Base-by-base conservation (phyloP, 2,888 invertebrate species). In the Phortica magna region DNA sequence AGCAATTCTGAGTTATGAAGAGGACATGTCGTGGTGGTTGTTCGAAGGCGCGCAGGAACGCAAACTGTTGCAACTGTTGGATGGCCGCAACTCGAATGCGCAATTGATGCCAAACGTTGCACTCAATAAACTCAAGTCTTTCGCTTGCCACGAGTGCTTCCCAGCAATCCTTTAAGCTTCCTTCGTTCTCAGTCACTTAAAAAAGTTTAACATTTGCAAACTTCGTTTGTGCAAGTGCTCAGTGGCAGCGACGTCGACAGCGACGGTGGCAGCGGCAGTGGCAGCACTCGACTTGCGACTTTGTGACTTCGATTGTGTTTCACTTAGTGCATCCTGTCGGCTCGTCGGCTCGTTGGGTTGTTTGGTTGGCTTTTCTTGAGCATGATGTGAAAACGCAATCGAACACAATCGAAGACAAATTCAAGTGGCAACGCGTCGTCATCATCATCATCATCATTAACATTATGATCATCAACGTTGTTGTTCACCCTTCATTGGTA, bases 121-220 rank as follows among this genome's bases (percentile, higher is more conserved):
- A 70, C 68, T 70, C 48, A 48, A 70, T 70, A 70, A 48, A 61
- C 22, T 61, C 19, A 61, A 61, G 22, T 61, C 22, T n/a, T 61
- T 61, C 22, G 22, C 14, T 9, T 48, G 10, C 31, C 75, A 19
- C 75, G 74, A 65, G 71, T 64, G 71, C 72, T 74, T 41, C 75
- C 68, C 74, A 48, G 73, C 70, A 68, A 22, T 61, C 43, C 74
- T 57, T 19, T 65, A 64, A 73, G 74, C 42, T 61, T 31, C 12
- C 85, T 31, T 39, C 65, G 41, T 39, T 65, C 65, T n/a, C 65
- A 65, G 61, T 17, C 68, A 70, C 68, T 70, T 70, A 43, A 70
- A 10, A 70, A 70, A 43, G 41, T 70, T 70, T 48, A 70, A 70
- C 68, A 70, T 70, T 70, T 70, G 68, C 48, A 70, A 48, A 41